Base-by-base conservation (phyloP, 1,140 invertebrate genomes). In the Brachystomella parvula region DNA sequence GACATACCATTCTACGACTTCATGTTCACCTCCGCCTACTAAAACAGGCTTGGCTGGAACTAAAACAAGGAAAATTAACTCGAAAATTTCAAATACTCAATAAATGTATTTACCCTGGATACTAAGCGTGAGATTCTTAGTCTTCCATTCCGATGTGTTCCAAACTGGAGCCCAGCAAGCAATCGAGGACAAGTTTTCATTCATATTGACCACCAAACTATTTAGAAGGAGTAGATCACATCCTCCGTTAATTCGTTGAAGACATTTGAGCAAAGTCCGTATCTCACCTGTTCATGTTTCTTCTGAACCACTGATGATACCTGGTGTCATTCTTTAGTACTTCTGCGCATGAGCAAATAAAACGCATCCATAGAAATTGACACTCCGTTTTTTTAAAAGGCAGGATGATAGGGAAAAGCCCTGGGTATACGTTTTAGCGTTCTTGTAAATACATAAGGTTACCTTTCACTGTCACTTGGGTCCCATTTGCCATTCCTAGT, bases 111-210 rank as follows among this genome's bases (percentile, higher is more conserved):
- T 60, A 61, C 64, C 26, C 47, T 39, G 2, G 30, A 61, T 30
- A 29, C 35, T 44, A 0, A 68, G 35, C 19, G 12, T 21, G 3
- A 70, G 24, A 3, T 35, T 47, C 33, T 64, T 64, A 21, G 61
- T 67, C 39, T 35, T 59, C 69, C 69, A 70, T 60, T 67, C 65
- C 1, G 65, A 61, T 17, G 65, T 64, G 44, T 70, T 70, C 69
- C 69, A 70, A n/a, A 70, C 59, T 17, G 69, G 69, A 31, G 65
- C 69, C 21, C 32, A 62, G 31, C 69, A 70, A 0, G 44, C 33
- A 21, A 70, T 26, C 17, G 49, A 47, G 56, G 39, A 24, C 12
- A 70, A 30, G 19, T 49, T 30, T 19, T 2, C 1, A 47, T 62
- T 32, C 2, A 61, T 56, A 6, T 32, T 39, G 19, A 69, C 19